phyloP scores from a whole-genome alignment of 2,888 invertebrate species.

The Stenodera caucasica region DNA sequence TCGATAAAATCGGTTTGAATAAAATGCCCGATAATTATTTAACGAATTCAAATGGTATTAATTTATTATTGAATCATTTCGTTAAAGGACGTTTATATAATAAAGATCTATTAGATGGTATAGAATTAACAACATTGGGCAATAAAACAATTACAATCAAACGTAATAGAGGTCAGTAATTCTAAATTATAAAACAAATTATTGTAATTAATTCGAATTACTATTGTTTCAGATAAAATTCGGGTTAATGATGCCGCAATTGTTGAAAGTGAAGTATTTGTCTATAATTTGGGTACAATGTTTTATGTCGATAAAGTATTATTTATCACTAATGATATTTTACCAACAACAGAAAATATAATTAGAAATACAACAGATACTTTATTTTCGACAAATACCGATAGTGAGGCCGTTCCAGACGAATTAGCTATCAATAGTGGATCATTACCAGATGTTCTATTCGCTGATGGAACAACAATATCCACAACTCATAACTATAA shows the following conservation, averaged over 20 bases:
- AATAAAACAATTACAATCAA: conserved; percentile 61
- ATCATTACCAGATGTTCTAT: conserved; percentile 51
- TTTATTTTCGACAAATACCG: conserved; percentile 36
- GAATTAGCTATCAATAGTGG: conserved; percentile 50
- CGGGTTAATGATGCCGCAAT: conserved; percentile 62
- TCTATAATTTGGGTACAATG: conserved; percentile 68
- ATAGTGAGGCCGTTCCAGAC: conserved; percentile 51
- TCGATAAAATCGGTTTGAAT: conserved; percentile 63
- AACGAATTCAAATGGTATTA: conserved; percentile 61
- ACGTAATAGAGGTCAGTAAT: conserved; percentile 52
- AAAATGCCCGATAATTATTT: conserved; percentile 62
- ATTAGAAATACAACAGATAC: conserved; percentile 29
- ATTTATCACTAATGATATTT: conserved; percentile 51
- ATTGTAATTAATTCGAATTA: neutral
- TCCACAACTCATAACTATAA: neutral
- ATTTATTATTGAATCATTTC: conserved; percentile 65
- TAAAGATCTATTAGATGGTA: conserved; percentile 61
- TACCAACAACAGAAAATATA: conserved; percentile 37
- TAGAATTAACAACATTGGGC: conserved; percentile 60
- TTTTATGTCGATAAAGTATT: conserved; percentile 64
- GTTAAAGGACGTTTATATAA: conserved; percentile 65
- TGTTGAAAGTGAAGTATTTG: conserved; percentile 65
- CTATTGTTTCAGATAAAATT: conserved; percentile 55
- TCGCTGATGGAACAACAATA: conserved; percentile 43
- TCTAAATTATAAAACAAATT: conserved; percentile 1